phyloP scores from a whole-genome alignment of 2,113 vertebrate genomes.

The Neodontobutis hainanensis region DNA sequence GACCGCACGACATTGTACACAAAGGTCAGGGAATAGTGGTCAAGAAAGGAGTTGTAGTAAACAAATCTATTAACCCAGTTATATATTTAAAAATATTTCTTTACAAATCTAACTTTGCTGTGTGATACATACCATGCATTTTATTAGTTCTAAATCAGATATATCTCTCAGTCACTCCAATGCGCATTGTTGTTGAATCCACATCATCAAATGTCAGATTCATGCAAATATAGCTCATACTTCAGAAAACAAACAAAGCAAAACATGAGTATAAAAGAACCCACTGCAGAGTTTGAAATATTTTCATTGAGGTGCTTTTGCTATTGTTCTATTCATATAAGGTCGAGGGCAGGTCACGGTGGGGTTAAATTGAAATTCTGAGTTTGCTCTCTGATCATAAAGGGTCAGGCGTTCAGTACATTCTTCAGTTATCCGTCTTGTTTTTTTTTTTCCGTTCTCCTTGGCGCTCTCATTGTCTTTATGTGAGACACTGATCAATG shows the following conservation, averaged over 20 bases:
- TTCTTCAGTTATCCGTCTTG: slow-evolving; percentile 20
- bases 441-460: slow-evolving; percentile 8
- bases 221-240: background rate
- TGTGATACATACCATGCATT: too few species aligned
- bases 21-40: too few species aligned
- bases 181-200: too few species aligned
- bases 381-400: slow-evolving; percentile 9
- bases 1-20: too few species aligned
- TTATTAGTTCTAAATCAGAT: too few species aligned
- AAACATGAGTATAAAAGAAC: background rate
- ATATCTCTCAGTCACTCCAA: too few species aligned
- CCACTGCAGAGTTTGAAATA: background rate
- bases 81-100: too few species aligned
- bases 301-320: slow-evolving; percentile 1
- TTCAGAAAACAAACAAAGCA: slow-evolving; percentile 18
- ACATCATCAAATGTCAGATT: too few species aligned
- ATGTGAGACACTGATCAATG: slow-evolving; percentile 58
- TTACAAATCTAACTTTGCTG: too few species aligned
- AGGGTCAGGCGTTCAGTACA: slow-evolving; percentile 10
- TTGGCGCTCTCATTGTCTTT: slow-evolving; percentile 47
- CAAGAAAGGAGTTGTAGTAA: too few species aligned
- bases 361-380: background rate
- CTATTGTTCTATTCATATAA: slow-evolving; percentile 6
- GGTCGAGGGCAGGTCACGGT: background rate
- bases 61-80: too few species aligned